phyloP scores from a whole-genome alignment of 2,797 vertebrate species.

The Caiman crocodilus region DNA sequence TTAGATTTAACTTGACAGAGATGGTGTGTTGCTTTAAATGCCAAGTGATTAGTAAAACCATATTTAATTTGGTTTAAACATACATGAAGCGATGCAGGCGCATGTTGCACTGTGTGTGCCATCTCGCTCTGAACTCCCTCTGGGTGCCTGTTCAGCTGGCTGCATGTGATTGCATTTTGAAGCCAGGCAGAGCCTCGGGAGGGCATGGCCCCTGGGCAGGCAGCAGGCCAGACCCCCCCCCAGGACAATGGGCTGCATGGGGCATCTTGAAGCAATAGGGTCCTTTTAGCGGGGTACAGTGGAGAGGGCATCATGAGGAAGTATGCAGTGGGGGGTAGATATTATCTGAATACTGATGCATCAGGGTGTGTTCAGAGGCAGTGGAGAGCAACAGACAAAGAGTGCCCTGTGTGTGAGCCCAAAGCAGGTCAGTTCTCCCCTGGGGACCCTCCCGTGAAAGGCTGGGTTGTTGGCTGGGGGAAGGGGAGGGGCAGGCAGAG shows the following conservation, averaged over 20 bases:
- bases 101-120: slow-evolving; percentile 30
- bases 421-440: not conserved
- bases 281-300: not conserved
- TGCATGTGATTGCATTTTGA: not conserved
- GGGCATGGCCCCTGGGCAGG: not conserved
- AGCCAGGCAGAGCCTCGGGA: no score
- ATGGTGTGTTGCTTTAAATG: not conserved
- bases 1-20: not conserved
- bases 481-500: not conserved
- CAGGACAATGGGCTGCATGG: not conserved
- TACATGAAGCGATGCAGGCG: not conserved
- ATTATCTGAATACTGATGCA: not conserved
- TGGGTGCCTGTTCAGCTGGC: not conserved
- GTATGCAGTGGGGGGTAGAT: not conserved
- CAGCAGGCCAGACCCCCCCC: not conserved
- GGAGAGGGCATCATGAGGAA: rapidly evolving
- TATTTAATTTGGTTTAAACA: not conserved
- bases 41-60: not conserved
- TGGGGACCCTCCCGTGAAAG: rapidly evolving
- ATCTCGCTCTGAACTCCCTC: not conserved
- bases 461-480: not conserved
- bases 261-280: no score
- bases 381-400: not conserved
- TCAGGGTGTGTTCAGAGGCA: not conserved
- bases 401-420: not conserved